Evolutionary conservation across 2,888 invertebrate species (phyloP).

Genomic region (Netelia inedita): DNA sequence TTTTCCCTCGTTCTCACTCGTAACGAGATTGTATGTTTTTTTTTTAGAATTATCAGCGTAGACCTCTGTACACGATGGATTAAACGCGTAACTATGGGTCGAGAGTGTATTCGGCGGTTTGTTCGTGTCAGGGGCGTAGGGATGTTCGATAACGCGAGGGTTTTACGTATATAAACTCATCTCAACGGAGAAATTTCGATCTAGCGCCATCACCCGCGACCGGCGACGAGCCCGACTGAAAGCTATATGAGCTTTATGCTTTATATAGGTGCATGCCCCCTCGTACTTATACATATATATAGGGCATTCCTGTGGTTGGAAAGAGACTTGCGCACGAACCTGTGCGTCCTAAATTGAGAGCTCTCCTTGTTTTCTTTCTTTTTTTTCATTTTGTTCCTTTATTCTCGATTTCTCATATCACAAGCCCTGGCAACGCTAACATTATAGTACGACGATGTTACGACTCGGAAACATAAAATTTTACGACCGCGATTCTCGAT

Average conservation of each 20-base stretch:
- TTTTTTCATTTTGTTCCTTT: background rate
- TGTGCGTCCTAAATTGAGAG: conserved; percentile 2
- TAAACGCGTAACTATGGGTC: background rate
- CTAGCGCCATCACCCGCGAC: conserved; percentile 50
- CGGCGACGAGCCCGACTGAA: conserved; percentile 59
- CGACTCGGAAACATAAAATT: background rate
- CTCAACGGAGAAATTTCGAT: conserved; percentile 36
- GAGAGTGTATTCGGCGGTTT: background rate
- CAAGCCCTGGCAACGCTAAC: conserved; percentile 3
- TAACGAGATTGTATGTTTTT: background rate
- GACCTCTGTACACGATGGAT: background rate
- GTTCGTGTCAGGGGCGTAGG: background rate
- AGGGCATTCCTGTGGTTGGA: conserved; percentile 10
- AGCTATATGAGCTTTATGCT: conserved; percentile 12
- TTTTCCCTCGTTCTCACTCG: background rate
- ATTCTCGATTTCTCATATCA: background rate
- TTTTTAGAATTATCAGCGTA: background rate
- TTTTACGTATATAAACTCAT: background rate
- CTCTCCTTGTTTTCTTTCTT: conserved; percentile 5
- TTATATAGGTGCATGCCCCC: background rate
- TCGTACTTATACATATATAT: conserved; percentile 24
- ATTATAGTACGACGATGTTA: background rate
- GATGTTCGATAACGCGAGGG: background rate
- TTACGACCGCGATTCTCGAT: too few relatives aligned
- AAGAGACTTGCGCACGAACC: conserved; percentile 50